Base-by-base conservation (phyloP, 1,140 invertebrate genomes). In the Caenorhabditis briggsae region DNA sequence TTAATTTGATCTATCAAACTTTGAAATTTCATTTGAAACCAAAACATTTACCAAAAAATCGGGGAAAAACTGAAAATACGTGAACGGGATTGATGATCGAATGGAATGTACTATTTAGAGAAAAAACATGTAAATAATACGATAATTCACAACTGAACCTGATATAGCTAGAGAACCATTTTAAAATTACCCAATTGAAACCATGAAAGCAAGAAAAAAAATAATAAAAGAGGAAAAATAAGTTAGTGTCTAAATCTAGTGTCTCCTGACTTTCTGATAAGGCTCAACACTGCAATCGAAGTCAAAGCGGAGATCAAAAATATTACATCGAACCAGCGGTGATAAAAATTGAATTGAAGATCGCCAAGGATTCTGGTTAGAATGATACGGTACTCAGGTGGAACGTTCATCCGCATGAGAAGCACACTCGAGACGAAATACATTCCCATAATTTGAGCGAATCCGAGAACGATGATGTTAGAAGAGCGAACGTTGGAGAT, bases 391-490 rank as follows among this genome's bases (percentile, higher is more conserved):
- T 99, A 99, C 93, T 99, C 97, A 0, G 95, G 94, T 9, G 98
- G 98, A 97, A 99, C 98, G 93, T 99, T 99, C 98, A 99, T 99
- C 70, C 98, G 94, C 95, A 99, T 97, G 48, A 99, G 93, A 18
- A 99, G 94, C 0, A 99, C 97, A 23, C 96, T 98, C 2, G 97
- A 99, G 43, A 98, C 96, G 94, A 99, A 99, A 93, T 99, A 99
- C 98, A 99, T 99, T 18, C 98, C 98, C 98, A 99, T 99, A 89
- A 99, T 96, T 94, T 99, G 97, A 20, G 97, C 97, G 20, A 99
- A 93, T 88, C 97, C 95, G 41, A 99, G 93, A 6, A 99, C 98
- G 89, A 99, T 99, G 56, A 99, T 96, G 93, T 99, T 99, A 41
- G 97, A 99, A 33, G 97, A 98, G 93, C 99, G 98, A 87, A 96